phyloP scores from a whole-genome alignment of 2,888 invertebrate species.

The Acheta domesticus region DNA sequence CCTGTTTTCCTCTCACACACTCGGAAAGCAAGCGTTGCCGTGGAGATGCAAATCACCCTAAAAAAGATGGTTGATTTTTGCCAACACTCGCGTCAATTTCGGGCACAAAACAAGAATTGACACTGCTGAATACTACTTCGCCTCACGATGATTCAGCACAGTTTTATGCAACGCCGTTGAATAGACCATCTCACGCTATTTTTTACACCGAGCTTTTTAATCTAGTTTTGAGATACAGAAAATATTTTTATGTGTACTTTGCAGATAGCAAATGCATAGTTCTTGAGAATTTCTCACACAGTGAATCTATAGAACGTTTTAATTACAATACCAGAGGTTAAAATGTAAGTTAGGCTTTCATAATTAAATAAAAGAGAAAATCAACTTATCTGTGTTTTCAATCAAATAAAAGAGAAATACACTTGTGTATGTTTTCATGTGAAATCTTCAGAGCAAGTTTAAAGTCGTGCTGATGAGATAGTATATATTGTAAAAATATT shows the following conservation, averaged over 20 bases:
- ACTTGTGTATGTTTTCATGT: too few species aligned
- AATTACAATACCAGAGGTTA: neutral
- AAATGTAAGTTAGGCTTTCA: neutral
- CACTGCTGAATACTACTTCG: neutral
- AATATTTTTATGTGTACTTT: conserved; percentile 18
- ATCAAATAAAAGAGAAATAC: too few species aligned
- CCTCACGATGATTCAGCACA: neutral
- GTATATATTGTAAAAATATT: too few species aligned
- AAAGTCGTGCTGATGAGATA: too few species aligned
- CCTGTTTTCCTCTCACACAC: neutral
- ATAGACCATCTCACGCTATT: neutral
- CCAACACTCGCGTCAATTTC: neutral
- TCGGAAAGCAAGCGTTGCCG: too few species aligned
- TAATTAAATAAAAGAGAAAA: neutral
- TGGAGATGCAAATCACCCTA: too few species aligned
- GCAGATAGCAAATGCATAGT: neutral
- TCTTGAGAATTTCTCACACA: neutral
- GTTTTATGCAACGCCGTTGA: neutral
- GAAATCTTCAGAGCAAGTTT: too few species aligned
- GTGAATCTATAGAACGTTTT: neutral
- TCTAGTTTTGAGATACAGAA: neutral
- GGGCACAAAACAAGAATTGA: neutral
- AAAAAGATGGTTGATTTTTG: neutral
- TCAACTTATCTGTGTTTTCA: too few species aligned
- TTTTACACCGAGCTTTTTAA: neutral